Percentiles rank a stretch among this genome's conserved stretches.
phyloP scores from a whole-genome alignment of 2,113 vertebrate species.

The Hemichromis elongatus region DNA sequence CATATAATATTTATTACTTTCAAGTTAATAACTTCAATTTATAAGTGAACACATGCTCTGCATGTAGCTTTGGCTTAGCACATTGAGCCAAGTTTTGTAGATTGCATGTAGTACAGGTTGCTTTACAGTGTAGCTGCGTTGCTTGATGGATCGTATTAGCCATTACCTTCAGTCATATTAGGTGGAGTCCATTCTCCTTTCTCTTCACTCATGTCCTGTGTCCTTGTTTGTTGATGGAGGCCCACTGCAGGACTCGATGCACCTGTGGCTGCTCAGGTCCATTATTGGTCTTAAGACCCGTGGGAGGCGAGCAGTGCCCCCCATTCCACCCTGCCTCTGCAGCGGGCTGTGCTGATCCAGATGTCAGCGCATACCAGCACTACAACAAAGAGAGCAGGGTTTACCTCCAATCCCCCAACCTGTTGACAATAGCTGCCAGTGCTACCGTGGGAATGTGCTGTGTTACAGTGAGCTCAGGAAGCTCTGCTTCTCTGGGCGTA shows the following conservation, averaged over 20 bases:
- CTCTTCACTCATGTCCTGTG: background rate
- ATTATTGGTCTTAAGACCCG: constrained; percentile 48
- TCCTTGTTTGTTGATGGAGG: constrained; percentile 38
- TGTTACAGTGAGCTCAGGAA: background rate
- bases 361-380: constrained; percentile 51
- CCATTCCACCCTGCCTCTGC: constrained; percentile 23
- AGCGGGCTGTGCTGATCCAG: constrained; percentile 41
- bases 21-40: background rate
- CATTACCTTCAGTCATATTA: background rate
- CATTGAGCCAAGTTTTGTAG: background rate
- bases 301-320: constrained; percentile 31
- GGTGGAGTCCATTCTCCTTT: background rate
- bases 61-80: background rate
- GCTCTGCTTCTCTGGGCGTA: background rate
- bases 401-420: constrained; percentile 46
- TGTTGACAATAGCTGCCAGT: constrained; percentile 53
- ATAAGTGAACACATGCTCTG: background rate
- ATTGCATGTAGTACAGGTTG: background rate
- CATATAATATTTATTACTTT: background rate
- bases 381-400: constrained; percentile 45
- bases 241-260: background rate
- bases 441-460: constrained; percentile 51
- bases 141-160: background rate
- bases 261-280: background rate
- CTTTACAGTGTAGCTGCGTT: background rate